Base-by-base conservation (phyloP, 2,113 vertebrate genomes). In the Phoenicopterus ruber region DNA sequence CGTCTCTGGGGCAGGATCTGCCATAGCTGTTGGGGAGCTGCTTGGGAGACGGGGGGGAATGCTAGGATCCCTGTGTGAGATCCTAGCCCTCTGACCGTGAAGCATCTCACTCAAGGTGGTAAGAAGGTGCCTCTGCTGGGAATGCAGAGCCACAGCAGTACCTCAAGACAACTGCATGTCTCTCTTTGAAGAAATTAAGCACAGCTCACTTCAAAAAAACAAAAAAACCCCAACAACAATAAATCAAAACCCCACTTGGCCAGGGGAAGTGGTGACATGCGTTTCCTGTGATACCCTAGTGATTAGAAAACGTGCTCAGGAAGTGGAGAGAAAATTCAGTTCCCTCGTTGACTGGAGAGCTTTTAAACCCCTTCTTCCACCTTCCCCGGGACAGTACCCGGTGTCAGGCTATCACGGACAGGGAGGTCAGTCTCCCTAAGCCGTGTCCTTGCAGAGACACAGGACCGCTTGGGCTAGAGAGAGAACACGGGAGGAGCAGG, bases 381-480 rank as follows among this genome's bases (percentile, higher is more conserved):
- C 22, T 65, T 26, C 4, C 4, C 24, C 42, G 57, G n/a, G 44
- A 2, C 14, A 10, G 38, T 9, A 15, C 21, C 59, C 10, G 3
- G 49, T 14, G n/a, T 34, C 49, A 4, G 8, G 25, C 24, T 62
- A 0, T 11, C 0, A 0, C 7, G 42, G 26, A 6, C 42, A 18
- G 73, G 49, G 44, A 32, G 49, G 13, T 1, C 8, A 2, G 17
- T 36, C 29, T 42, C n/a, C 57, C 19, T 0, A 9, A 8, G 17
- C 9, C 24, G 28, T 65, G 47, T 69, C 49, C 67, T 54, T 67
- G 79, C 50, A 25, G 44, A 44, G 62, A 29, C 17, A 4, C 4
- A 4, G 46, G 52, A 8, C 25, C 22, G 19, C 50, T 21, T 15
- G 85, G 38, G 38, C 58, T 55, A 1, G n/a, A 26, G 67, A 28